Percentiles rank a stretch among this genome's conserved stretches.
Conservation (phyloP, 1,140 invertebrate genomes). For the Drusus annulatus region DNA sequence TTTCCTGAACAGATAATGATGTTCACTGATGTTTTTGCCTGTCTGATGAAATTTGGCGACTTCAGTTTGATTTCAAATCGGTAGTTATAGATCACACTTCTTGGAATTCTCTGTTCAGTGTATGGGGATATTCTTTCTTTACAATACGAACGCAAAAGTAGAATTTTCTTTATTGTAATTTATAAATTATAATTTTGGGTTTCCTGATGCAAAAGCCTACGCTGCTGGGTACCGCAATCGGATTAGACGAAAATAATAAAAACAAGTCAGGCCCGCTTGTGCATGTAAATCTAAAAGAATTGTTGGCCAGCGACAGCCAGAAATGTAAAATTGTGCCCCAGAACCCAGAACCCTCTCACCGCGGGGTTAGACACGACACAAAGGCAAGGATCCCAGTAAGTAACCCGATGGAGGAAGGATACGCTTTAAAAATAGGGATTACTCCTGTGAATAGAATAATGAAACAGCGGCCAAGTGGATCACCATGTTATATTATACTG, state of each 20-base stretch:
- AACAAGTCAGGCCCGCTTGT: not conserved
- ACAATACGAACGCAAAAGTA: too few species aligned
- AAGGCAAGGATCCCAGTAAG: slow-evolving; percentile 17
- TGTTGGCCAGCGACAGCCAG: slow-evolving; percentile 5
- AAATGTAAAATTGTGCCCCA: slow-evolving; percentile 28
- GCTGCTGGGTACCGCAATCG: too few species aligned
- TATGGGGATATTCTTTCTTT: too few species aligned
- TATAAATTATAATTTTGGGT: too few species aligned
- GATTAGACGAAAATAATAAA: slow-evolving; percentile 4
- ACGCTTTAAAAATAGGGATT: slow-evolving; percentile 32
- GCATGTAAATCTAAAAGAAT: slow-evolving; percentile 22
- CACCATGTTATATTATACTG: not conserved
- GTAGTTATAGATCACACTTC: too few species aligned
- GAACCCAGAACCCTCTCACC: slow-evolving; percentile 23
- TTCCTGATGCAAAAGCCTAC: too few species aligned
- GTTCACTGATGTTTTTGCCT: too few species aligned
- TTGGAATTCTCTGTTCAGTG: too few species aligned
- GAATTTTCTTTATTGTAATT: too few species aligned
- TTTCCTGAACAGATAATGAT: too few species aligned
- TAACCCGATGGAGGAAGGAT: slow-evolving; percentile 27
- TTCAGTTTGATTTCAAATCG: too few species aligned
- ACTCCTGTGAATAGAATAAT: slow-evolving; percentile 36
- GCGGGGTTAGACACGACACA: slow-evolving; percentile 26
- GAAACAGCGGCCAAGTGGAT: slow-evolving; percentile 6
- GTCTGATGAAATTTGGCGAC: too few species aligned